Base-by-base conservation (phyloP, 2,888 invertebrate species). In the Chrysodeixis includens region DNA sequence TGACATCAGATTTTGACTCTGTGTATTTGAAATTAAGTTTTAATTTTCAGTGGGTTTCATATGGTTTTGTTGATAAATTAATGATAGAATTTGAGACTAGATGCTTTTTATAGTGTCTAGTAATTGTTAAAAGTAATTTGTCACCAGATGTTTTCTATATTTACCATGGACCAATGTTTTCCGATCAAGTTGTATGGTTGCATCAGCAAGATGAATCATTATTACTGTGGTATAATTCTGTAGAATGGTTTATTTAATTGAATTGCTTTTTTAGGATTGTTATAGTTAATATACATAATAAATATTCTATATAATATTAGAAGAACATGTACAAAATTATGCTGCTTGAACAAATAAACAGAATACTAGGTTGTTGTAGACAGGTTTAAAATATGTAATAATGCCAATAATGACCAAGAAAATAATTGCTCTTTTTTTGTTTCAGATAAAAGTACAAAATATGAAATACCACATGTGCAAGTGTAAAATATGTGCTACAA, bases 381-480 rank as follows among this genome's bases (percentile, higher is more conserved):
- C 2, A 8, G 8, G 6, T 8, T 18, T 7, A 46, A 9, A 46
- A 46, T 14, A 1, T 0, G 18, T 14, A 2, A 4, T 30, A 8
- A n/a, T 40, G 6, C 16, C n/a, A n/a, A n/a, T n/a, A 0, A 20
- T 35, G 18, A 1, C 12, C n/a, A 16, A 22, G 30, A 56, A 40
- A 18, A 32, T 30, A 40, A 1, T n/a, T 0, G 14, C 4, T 65
- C 69, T 64, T 18, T 67, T 76, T 76, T 90, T 92, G 90, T 93
- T 94, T 84, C 93, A 94, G 94, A 88, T 91, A 75, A 86, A 88
- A 86, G 83, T 80, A 84, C 76, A 78, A 81, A 88, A 86, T 85
- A 89, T 88, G 83, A 90, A 90, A 90, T 85, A 86, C 87, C 84
- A 87, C 86, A 88, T 89, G 93, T 93, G 90, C 84, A 86, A 88